Percentiles rank a stretch among this genome's conserved stretches.
Evolutionary conservation across 1,140 invertebrate genomes (phyloP).

Genomic region (Zaprionus ghesquierei): DNA sequence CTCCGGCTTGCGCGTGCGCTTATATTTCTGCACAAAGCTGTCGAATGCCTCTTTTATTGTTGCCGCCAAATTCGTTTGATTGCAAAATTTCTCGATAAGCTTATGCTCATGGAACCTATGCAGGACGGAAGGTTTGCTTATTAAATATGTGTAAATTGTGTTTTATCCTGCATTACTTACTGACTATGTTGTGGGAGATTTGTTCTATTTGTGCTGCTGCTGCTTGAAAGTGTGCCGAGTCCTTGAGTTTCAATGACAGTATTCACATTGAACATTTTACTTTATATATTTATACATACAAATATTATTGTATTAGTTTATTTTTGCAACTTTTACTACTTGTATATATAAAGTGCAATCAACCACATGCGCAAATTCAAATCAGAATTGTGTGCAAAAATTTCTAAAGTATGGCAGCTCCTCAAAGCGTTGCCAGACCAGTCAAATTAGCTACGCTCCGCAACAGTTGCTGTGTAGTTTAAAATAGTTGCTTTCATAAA

Average conservation of each 20-base stretch:
- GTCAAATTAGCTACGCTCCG: neutral
- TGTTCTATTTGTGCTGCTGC: neutral
- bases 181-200: slow-evolving; percentile 36
- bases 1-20: slow-evolving; percentile 42
- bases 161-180: slow-evolving; percentile 36
- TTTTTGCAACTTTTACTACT: neutral
- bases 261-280: slow-evolving; percentile 55
- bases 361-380: slow-evolving; percentile 6
- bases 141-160: neutral
- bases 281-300: neutral
- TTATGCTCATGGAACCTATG: slow-evolving; percentile 66
- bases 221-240: neutral
- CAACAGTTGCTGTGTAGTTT: too few species aligned
- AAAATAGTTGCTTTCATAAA: too few species aligned
- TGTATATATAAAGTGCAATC: neutral
- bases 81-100: slow-evolving; percentile 55
- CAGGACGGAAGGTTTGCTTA: too few species aligned
- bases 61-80: slow-evolving; percentile 54
- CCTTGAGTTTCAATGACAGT: slow-evolving; percentile 15
- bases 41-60: slow-evolving; percentile 49
- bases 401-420: slow-evolving; percentile 6
- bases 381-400: neutral
- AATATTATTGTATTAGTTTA: neutral
- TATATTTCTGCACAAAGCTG: slow-evolving; percentile 46
- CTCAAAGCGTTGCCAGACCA: neutral